phyloP scores from a whole-genome alignment of 2,797 vertebrate genomes.

The Ctenosaura bakeri region DNA sequence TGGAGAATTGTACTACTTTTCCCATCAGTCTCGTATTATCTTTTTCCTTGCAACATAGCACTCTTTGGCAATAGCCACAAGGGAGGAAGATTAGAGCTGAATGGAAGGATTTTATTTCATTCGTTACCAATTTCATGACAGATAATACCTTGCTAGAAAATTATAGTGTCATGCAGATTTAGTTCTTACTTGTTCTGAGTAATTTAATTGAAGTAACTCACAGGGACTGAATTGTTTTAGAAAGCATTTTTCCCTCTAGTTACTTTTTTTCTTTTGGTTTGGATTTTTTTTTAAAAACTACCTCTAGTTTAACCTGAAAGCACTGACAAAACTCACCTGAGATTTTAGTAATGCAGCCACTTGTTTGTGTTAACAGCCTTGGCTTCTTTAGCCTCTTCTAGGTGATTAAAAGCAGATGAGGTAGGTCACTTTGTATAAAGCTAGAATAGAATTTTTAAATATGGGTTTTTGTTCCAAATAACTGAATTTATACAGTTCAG shows the following conservation, averaged over 20 bases:
- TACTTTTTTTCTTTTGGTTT: slow-evolving; percentile 22
- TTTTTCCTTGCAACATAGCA: slow-evolving; percentile 75
- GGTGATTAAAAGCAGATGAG: not conserved
- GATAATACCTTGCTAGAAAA: slow-evolving; percentile 79
- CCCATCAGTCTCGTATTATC: slow-evolving; percentile 80
- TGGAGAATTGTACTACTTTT: slow-evolving; percentile 77
- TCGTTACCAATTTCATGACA: slow-evolving; percentile 80
- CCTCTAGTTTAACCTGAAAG: slow-evolving; percentile 38
- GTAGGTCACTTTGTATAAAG: not conserved
- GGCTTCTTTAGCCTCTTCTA: not conserved
- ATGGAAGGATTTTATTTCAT: slow-evolving; percentile 79
- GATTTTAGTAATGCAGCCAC: slow-evolving; percentile 21
- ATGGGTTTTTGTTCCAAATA: not conserved
- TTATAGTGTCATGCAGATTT: slow-evolving; percentile 72
- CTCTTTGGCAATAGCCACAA: slow-evolving; percentile 71
- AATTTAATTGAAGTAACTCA: slow-evolving; percentile 70
- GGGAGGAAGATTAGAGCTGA: slow-evolving; percentile 77
- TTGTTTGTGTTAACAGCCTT: slow-evolving; percentile 6
- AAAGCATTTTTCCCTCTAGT: not conserved
- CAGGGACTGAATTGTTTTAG: slow-evolving; percentile 46
- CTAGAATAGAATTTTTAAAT: not conserved
- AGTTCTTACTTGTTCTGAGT: slow-evolving; percentile 61
- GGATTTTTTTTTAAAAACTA: slow-evolving; percentile 38
- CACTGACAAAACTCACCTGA: slow-evolving; percentile 36
- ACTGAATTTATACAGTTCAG: not conserved